These are phyloP conservation scores for Myathropa florea DNA, from an alignment of 2,888 invertebrate species.

Conservation along the genomic window DNA sequence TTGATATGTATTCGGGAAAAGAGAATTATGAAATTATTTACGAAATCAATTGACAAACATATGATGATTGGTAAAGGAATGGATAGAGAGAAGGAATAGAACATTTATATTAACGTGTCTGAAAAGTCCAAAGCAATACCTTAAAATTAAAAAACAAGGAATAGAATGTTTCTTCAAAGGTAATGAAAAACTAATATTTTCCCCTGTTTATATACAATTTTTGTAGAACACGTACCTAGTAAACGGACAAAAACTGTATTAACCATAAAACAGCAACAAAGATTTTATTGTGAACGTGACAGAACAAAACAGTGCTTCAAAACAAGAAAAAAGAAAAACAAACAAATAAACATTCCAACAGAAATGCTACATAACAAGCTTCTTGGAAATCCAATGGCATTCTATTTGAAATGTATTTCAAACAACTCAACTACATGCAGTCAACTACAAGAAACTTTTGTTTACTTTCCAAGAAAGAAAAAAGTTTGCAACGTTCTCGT, in stretches of 20 bases:
- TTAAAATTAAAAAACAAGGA: background rate
- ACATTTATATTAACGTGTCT: too few relatives aligned
- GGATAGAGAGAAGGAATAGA: too few relatives aligned
- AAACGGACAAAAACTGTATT: background rate
- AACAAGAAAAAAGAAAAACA: background rate
- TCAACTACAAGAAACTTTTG: slow-evolving; percentile 44
- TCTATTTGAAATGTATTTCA: slow-evolving; percentile 34
- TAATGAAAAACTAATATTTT: background rate
- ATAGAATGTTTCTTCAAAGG: background rate
- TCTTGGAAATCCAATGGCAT: slow-evolving; percentile 54
- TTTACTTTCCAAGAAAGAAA: slow-evolving; percentile 40
- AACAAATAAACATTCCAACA: background rate
- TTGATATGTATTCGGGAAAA: too few relatives aligned
- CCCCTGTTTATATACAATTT: background rate
- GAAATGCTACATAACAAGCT: slow-evolving; percentile 3
- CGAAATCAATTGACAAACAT: too few relatives aligned
- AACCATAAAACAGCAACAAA: background rate
- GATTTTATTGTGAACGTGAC: background rate
- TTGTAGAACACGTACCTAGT: background rate
- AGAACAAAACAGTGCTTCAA: slow-evolving; percentile 10
- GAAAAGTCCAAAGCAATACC: background rate
- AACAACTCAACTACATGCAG: slow-evolving; percentile 58
- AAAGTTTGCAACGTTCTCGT: slow-evolving; percentile 26
- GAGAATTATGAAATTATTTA: too few relatives aligned
- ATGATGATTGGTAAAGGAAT: too few relatives aligned